Evolutionary conservation across 2,888 invertebrate species (phyloP).

Genomic region (Marasmarcha lunaedactyla): DNA sequence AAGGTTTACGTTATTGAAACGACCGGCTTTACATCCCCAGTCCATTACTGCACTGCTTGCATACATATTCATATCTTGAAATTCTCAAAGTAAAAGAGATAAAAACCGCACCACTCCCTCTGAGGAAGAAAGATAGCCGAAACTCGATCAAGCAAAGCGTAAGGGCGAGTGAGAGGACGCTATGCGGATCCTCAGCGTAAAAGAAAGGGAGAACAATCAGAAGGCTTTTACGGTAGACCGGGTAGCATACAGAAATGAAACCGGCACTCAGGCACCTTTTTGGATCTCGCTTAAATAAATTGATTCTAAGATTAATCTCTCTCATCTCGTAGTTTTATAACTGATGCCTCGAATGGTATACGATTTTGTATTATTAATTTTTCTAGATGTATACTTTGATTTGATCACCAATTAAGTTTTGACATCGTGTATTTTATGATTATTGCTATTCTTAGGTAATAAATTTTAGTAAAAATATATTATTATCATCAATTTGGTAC

Average conservation of each 20-base stretch:
- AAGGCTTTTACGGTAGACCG: constrained; percentile 69
- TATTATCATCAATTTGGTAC: no score
- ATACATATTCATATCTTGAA: constrained; percentile 65
- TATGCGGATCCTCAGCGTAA: constrained; percentile 22
- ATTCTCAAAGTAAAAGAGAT: constrained; percentile 57
- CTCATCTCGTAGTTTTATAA: constrained; percentile 34
- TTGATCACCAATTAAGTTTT: constrained; percentile 15
- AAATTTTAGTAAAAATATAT: no score
- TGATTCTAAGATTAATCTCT: constrained; percentile 65
- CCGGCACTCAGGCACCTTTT: constrained; percentile 48
- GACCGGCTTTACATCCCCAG: constrained; percentile 41
- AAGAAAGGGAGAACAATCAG: constrained; percentile 46
- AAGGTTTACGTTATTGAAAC: constrained; percentile 49
- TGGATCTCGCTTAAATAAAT: constrained; percentile 66
- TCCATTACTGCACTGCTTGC: constrained; percentile 50
- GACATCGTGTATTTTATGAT: constrained; percentile 12
- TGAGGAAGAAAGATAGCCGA: constrained; percentile 65
- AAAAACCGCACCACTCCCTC: constrained; percentile 63
- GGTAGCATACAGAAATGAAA: constrained; percentile 53
- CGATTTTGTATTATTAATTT: constrained; percentile 21
- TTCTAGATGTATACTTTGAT: constrained; percentile 17
- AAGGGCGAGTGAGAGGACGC: constrained; percentile 33
- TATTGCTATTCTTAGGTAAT: no score
- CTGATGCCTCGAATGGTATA: constrained; percentile 27
- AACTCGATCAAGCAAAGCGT: constrained; percentile 58